Evolutionary conservation across 2,797 vertebrate species (phyloP).

Genomic region (Phataginus tetradactyla): DNA sequence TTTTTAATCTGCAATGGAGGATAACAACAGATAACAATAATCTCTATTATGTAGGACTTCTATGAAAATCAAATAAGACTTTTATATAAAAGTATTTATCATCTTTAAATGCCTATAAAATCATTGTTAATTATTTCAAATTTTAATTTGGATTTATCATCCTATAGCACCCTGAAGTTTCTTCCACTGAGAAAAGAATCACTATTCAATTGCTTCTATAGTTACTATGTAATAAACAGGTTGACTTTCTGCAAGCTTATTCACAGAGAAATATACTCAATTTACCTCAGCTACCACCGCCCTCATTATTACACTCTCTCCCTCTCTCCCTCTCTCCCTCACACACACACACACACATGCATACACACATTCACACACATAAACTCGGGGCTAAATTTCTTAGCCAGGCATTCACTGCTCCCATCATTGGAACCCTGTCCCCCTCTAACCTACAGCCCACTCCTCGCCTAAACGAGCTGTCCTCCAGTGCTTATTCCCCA

Average conservation of each 20-base stretch:
- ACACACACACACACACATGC: background rate
- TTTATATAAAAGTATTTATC: background rate
- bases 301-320: background rate
- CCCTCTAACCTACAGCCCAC: background rate
- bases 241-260: slow-evolving; percentile 8
- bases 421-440: background rate
- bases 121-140: background rate
- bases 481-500: background rate
- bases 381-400: background rate
- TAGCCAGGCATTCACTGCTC: background rate
- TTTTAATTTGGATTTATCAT: slow-evolving; percentile 44
- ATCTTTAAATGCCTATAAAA: background rate
- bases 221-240: background rate
- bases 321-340: background rate
- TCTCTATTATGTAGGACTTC: background rate
- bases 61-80: background rate
- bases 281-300: background rate
- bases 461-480: background rate
- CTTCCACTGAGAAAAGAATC: background rate
- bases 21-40: background rate
- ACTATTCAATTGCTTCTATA: background rate
- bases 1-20: background rate
- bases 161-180: background rate
- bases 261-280: background rate
- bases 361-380: background rate